Conservation (phyloP, 1,140 invertebrate species). For the Bacillus rossius region DNA sequence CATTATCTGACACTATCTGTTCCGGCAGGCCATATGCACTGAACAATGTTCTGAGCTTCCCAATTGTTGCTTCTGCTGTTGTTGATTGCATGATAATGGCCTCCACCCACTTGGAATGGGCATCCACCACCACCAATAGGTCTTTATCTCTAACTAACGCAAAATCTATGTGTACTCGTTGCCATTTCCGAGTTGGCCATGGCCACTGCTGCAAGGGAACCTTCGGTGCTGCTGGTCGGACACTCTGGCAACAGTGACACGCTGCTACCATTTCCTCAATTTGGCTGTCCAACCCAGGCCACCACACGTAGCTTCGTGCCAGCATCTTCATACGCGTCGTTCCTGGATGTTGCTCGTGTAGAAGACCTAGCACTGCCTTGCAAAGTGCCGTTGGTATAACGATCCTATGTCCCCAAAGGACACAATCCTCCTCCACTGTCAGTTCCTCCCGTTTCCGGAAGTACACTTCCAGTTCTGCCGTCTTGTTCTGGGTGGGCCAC, state of each 20-base stretch:
- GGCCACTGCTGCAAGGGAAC: neutral
- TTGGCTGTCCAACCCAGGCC: neutral
- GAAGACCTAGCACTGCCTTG: neutral
- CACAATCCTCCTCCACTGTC: neutral
- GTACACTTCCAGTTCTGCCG: neutral
- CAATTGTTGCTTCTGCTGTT: neutral
- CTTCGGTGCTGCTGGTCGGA: neutral
- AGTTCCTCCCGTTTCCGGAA: neutral
- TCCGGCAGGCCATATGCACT: constrained; percentile 2
- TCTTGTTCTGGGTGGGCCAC: neutral
- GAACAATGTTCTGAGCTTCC: neutral
- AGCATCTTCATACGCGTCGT: neutral
- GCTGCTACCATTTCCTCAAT: neutral
- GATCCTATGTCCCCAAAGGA: neutral
- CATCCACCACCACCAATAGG: neutral
- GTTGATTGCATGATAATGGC: neutral
- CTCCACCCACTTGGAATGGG: neutral
- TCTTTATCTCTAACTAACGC: neutral
- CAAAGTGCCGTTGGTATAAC: neutral
- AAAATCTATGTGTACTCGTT: neutral
- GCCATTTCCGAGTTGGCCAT: neutral
- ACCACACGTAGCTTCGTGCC: neutral
- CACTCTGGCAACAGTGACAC: neutral
- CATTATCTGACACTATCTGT: constrained; percentile 10
- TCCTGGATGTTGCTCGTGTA: neutral